Evolutionary conservation across 2,797 vertebrate genomes (phyloP).

Genomic region (Poecilia picta): DNA sequence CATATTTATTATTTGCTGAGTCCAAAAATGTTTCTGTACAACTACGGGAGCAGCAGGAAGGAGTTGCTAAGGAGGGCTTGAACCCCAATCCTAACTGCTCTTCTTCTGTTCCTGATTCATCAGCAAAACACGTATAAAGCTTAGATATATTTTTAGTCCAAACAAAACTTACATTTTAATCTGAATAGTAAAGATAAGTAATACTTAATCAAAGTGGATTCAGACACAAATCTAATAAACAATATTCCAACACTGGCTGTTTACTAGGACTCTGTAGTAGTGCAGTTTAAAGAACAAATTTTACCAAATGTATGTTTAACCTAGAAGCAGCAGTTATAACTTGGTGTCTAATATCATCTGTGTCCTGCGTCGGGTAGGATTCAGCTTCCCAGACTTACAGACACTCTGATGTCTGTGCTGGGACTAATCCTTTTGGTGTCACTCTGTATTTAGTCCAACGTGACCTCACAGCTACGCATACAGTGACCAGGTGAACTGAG

Average conservation of each 20-base stretch:
- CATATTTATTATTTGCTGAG: not conserved
- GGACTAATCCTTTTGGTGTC: conserved; percentile 3
- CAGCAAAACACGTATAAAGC: not conserved
- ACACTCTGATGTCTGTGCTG: not conserved
- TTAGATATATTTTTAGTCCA: not conserved
- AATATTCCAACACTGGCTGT: not conserved
- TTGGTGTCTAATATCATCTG: not conserved
- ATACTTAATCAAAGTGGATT: not conserved
- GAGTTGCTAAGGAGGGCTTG: not conserved
- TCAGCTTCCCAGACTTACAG: not conserved
- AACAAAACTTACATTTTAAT: not conserved
- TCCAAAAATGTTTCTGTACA: not conserved
- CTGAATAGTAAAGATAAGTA: not conserved
- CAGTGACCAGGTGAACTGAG: not conserved
- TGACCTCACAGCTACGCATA: not conserved
- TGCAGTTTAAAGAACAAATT: not conserved
- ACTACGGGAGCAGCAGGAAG: not conserved
- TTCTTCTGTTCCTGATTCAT: not conserved
- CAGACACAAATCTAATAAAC: not conserved
- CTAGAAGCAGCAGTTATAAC: not conserved
- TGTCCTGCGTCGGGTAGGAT: not conserved
- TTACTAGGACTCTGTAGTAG: not conserved
- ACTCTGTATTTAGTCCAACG: not conserved
- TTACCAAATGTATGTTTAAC: not conserved
- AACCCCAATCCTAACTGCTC: not conserved